Evolutionary conservation across 2,888 invertebrate species (phyloP).

Genomic region (Agonopterix subpropinquella): DNA sequence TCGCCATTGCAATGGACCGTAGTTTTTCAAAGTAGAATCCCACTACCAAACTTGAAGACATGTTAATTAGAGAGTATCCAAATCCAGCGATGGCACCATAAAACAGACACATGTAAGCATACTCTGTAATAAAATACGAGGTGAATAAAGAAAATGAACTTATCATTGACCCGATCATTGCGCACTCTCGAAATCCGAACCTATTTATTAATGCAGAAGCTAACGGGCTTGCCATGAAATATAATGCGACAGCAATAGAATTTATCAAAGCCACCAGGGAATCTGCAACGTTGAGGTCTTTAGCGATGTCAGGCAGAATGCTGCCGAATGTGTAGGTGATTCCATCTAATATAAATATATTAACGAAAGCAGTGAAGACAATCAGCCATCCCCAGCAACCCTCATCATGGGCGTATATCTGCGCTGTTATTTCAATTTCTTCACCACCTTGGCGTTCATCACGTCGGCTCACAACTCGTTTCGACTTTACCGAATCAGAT

Average conservation of each 20-base stretch:
- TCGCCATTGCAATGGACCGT: constrained; percentile 48
- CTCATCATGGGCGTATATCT: constrained; percentile 55
- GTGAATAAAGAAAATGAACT: constrained; percentile 41
- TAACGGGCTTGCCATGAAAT: constrained; percentile 49
- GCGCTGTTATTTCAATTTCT: constrained; percentile 63
- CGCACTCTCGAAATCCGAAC: constrained; percentile 57
- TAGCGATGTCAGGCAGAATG: constrained; percentile 39
- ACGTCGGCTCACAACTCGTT: neutral
- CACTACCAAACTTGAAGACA: constrained; percentile 49
- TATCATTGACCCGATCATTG: constrained; percentile 53
- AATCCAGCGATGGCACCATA: constrained; percentile 51
- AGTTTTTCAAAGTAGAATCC: constrained; percentile 65
- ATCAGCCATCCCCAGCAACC: constrained; percentile 68
- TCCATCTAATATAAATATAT: constrained; percentile 51
- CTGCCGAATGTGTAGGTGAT: constrained; percentile 56
- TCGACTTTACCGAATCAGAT: neutral
- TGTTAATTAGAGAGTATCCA: constrained; percentile 52
- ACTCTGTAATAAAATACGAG: constrained; percentile 45
- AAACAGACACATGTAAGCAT: constrained; percentile 36
- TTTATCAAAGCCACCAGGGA: constrained; percentile 49
- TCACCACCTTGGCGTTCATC: constrained; percentile 38
- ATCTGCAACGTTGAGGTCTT: constrained; percentile 36
- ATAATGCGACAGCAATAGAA: constrained; percentile 53
- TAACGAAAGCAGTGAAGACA: constrained; percentile 39
- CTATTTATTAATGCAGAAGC: constrained; percentile 61